phyloP scores from a whole-genome alignment of 2,113 vertebrate genomes.

The Microcebus griseorufus region DNA sequence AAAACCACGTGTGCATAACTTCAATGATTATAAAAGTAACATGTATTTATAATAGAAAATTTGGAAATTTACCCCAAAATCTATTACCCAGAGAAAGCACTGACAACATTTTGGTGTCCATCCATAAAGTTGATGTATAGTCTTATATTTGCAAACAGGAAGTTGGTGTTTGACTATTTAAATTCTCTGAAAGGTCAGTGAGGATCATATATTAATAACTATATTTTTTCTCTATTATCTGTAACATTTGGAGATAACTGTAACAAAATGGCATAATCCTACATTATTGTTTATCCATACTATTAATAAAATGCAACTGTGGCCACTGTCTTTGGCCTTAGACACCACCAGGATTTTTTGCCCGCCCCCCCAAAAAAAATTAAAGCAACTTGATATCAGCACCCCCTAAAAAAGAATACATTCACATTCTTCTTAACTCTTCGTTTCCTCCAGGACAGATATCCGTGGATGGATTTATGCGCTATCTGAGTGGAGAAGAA shows the following conservation, averaged over 20 bases:
- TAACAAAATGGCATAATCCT: not conserved
- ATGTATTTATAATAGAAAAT: not conserved
- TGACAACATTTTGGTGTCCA: not conserved
- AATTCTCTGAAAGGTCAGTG: not conserved
- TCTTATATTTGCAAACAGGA: slow-evolving; percentile 24
- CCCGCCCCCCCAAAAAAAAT: not conserved
- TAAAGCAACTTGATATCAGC: not conserved
- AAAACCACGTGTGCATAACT: not conserved
- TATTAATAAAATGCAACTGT: not conserved
- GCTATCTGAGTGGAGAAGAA: slow-evolving; percentile 95
- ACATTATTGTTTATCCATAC: not conserved
- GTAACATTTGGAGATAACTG: not conserved
- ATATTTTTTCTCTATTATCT: not conserved
- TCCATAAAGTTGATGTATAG: not conserved
- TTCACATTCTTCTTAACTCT: slow-evolving; percentile 52
- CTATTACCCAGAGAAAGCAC: not conserved
- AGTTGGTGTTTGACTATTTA: not conserved
- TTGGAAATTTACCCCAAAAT: not conserved
- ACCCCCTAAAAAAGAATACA: not conserved
- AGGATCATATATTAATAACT: not conserved
- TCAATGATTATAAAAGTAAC: not conserved
- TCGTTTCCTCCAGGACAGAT: slow-evolving; percentile 92
- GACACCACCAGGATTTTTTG: not conserved
- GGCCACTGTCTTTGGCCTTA: not conserved
- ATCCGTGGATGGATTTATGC: slow-evolving; percentile 95